Evolutionary conservation across 2,888 invertebrate species (phyloP).

Genomic region (Metallyticus violacea): DNA sequence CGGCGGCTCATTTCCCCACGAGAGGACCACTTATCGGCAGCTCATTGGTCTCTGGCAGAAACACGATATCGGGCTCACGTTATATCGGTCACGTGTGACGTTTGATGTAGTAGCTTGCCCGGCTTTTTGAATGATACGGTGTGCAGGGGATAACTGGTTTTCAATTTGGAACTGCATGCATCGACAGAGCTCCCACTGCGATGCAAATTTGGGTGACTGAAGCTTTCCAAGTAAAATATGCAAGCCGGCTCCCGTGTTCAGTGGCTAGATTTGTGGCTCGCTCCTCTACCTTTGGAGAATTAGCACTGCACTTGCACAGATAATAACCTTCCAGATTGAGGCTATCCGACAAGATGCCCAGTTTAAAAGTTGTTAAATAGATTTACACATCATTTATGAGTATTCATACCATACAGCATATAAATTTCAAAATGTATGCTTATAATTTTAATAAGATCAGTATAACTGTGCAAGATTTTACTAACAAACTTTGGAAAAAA

Average conservation of each 20-base stretch:
- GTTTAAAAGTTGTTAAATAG: too few relatives aligned
- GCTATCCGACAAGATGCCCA: too few relatives aligned
- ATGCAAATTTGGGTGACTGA: not conserved
- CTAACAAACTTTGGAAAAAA: too few relatives aligned
- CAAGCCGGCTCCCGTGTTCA: not conserved
- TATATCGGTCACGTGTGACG: not conserved
- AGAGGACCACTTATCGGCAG: not conserved
- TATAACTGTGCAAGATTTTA: too few relatives aligned
- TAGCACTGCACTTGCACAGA: too few relatives aligned
- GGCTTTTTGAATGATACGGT: not conserved
- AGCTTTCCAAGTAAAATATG: not conserved
- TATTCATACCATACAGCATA: too few relatives aligned
- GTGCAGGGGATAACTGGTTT: not conserved
- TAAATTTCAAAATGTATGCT: too few relatives aligned
- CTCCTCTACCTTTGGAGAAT: not conserved
- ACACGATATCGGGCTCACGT: not conserved
- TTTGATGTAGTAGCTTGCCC: not conserved
- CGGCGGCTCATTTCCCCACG: not conserved
- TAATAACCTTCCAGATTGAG: too few relatives aligned
- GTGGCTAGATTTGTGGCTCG: not conserved
- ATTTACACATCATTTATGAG: too few relatives aligned
- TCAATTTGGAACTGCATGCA: not conserved
- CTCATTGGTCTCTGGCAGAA: not conserved
- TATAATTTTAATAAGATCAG: too few relatives aligned
- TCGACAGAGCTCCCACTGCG: not conserved